Base-by-base conservation (phyloP, 2,888 invertebrate species). In the Scotopteryx bipunctaria region DNA sequence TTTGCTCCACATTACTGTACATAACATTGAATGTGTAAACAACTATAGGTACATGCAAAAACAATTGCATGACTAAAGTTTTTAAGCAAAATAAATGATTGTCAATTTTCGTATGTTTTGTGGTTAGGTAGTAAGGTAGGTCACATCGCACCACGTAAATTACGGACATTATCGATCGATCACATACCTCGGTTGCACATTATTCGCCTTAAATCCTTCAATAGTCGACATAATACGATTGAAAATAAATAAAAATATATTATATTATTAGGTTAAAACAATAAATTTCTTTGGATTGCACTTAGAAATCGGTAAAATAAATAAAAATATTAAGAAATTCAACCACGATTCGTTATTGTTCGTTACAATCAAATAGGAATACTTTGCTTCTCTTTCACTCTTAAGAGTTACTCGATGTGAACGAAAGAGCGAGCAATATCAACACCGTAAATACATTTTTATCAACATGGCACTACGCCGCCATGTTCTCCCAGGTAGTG, bases 331-430 rank as follows among this genome's bases (percentile, higher is more conserved):
- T 76, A 60, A 71, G 74, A 79, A 64, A 42, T 57, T 73, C 78
- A 79, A 81, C 79, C 85, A 85, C 86, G 78, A 82, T 83, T 83
- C 89, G 90, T 89, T 89, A 88, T 67, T 82, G 81, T 82, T 81
- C 89, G 90, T 90, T 90, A 89, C 73, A 86, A 79, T 86, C 83
- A 87, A 90, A 89, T 73, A 72, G 62, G 69, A 67, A 67, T 59
- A 62, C 76, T 38, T 29, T 45, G 63, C 65, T 3, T 82, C 71
- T 73, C 76, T 68, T 51, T 74, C 70, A 52, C 14, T 19, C 61
- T n/a, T n/a, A 33, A 1, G 1, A 0, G 1, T 0, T 1, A 0
- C 3, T 37, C 11, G 75, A 41, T 16, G 56, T n/a, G n/a, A n/a
- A n/a, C n/a, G 67, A 88, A 68, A 70, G 81, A 83, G 83, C 82